phyloP scores from a whole-genome alignment of 1,140 invertebrate species.

The Drosophila takahashii region DNA sequence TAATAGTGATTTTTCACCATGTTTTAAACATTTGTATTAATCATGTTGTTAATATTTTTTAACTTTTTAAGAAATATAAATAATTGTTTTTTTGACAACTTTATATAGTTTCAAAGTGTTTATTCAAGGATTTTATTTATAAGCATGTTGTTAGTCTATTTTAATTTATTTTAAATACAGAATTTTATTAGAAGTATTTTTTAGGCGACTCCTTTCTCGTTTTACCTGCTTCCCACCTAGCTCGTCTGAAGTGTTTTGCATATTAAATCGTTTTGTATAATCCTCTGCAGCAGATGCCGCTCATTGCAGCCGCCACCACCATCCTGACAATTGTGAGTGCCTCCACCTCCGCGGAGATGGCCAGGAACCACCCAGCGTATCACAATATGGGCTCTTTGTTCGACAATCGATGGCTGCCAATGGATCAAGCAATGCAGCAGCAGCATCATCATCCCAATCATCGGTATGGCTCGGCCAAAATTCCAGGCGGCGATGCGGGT shows the following conservation, averaged over 20 bases:
- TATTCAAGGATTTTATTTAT: too few species aligned
- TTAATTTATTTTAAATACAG: too few species aligned
- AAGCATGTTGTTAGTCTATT: too few species aligned
- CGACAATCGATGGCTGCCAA: conserved; percentile 66
- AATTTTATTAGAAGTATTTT: neutral
- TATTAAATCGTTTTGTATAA: conserved; percentile 31
- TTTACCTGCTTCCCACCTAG: neutral
- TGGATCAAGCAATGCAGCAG: conserved; percentile 43
- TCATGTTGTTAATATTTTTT: too few species aligned
- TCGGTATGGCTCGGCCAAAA: conserved; percentile 32
- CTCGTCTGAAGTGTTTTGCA: conserved; percentile 20
- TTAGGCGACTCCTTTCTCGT: neutral
- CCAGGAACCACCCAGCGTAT: conserved; percentile 24
- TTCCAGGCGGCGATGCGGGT: conserved; percentile 15
- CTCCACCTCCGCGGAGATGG: conserved; percentile 14
- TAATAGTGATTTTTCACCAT: too few species aligned
- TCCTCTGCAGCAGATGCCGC: conserved; percentile 55
- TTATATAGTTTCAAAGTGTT: too few species aligned
- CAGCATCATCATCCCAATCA: conserved; percentile 40
- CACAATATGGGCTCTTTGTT: conserved; percentile 49
- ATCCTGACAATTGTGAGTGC: conserved; percentile 54
- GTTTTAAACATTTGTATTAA: too few species aligned
- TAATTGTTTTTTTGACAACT: too few species aligned
- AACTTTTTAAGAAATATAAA: too few species aligned
- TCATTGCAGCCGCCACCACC: conserved; percentile 59